These are phyloP conservation scores for Cephus pygmeus DNA, from an alignment of 2,888 invertebrate genomes.

Conservation along the genomic window DNA sequence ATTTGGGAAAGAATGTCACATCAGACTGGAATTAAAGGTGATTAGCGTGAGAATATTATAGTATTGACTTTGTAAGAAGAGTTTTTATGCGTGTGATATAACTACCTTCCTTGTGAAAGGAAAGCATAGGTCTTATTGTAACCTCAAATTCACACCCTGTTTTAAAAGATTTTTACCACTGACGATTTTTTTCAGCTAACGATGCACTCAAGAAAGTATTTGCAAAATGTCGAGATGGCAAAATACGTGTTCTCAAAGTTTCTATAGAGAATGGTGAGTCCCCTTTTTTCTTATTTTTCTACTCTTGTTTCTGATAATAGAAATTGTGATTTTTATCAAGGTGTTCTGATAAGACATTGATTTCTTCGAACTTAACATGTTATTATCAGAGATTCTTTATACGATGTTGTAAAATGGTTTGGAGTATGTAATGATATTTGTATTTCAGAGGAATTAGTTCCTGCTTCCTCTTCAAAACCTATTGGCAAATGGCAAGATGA, in stretches of 20 bases:
- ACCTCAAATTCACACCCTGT: conserved; percentile 13
- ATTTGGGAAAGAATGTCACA: conserved; percentile 78
- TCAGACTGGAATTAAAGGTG: conserved; percentile 91
- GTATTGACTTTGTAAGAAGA: conserved; percentile 23
- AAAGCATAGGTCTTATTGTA: conserved; percentile 15
- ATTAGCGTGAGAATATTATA: conserved; percentile 21
- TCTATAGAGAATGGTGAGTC: conserved; percentile 85
- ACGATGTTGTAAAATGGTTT: neutral
- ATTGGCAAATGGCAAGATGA: conserved; percentile 87
- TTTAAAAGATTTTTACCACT: conserved; percentile 17
- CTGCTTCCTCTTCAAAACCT: conserved; percentile 75
- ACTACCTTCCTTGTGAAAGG: conserved; percentile 14
- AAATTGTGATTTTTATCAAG: conserved; percentile 10
- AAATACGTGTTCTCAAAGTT: conserved; percentile 83
- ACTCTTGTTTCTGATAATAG: conserved; percentile 13
- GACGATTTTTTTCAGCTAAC: conserved; percentile 75
- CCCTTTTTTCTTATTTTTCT: conserved; percentile 15
- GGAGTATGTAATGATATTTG: conserved; percentile 17
- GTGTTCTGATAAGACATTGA: neutral
- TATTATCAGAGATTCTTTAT: neutral
- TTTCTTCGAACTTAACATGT: neutral
- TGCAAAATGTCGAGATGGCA: conserved; percentile 84
- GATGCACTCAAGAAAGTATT: conserved; percentile 83
- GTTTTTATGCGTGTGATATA: conserved; percentile 7
- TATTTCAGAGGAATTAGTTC: conserved; percentile 78